These are phyloP conservation scores for Eutrigla gurnardus DNA, from an alignment of 2,797 vertebrate genomes.

Conservation along the genomic window DNA sequence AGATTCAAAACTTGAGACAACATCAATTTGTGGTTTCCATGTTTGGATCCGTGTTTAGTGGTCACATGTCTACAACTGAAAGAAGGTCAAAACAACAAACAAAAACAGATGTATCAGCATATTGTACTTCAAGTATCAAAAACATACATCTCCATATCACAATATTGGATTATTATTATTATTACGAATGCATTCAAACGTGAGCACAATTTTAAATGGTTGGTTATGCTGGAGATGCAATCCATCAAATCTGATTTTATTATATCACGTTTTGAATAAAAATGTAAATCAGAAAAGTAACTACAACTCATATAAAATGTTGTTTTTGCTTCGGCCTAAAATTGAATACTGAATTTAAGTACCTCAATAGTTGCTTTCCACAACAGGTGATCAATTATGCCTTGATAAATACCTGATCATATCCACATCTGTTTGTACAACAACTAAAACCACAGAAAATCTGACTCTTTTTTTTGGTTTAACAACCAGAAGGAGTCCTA, in stretches of 20 bases:
- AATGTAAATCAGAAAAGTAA: slow-evolving; percentile 3
- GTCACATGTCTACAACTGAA: background rate
- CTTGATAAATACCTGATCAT: slow-evolving; percentile 9
- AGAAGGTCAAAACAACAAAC: background rate
- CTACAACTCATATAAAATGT: background rate
- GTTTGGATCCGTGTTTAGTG: slow-evolving; percentile 1
- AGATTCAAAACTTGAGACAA: background rate
- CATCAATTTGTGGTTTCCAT: background rate
- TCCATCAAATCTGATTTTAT: background rate
- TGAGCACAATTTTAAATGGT: background rate
- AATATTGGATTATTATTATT: background rate
- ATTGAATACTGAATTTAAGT: background rate
- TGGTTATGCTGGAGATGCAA: background rate
- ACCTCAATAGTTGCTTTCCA: background rate
- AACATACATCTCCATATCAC: background rate
- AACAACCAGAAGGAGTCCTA: background rate
- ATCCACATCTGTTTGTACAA: background rate
- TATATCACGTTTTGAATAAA: slow-evolving; percentile 1
- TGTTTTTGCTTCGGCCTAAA: background rate
- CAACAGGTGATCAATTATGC: slow-evolving; percentile 12
- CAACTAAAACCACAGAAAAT: background rate
- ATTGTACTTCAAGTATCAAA: slow-evolving; percentile 4
- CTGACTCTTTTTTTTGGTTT: background rate
- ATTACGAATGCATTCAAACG: background rate
- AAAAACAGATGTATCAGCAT: background rate